Base-by-base conservation (phyloP, 2,113 vertebrate species). In the Semicossyphus pulcher region DNA sequence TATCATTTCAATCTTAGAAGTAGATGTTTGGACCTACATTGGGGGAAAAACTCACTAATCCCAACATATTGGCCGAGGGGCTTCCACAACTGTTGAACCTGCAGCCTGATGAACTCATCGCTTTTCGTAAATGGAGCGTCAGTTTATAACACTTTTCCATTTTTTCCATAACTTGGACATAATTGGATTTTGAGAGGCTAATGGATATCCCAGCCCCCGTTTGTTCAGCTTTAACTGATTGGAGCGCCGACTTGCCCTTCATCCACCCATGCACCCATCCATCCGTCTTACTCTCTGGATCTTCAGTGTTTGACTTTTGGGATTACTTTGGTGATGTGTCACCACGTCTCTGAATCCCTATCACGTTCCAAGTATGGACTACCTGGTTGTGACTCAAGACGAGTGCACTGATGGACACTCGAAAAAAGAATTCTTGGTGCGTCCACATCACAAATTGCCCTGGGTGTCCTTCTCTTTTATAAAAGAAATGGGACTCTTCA, bases 151-250 rank as follows among this genome's bases (percentile, higher is more conserved):
- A 57, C 39, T 62, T 87, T 76, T 74, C 65, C 21, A 54, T 60
- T 66, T 86, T 88, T 89, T 86, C 88, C 88, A 87, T 67, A 84
- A 89, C 75, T 86, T 73, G 56, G 62, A 78, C 61, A 71, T 91
- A 88, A 91, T 87, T 89, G 86, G 81, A 88, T 84, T 85, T 72
- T 65, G 62, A 81, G 48, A 51, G 70, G 65, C 29, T 91, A 84
- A 92, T 92, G 60, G 67, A 84, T 88, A 90, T 91, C 66, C 83
- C 92, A 92, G 89, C 59, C 37, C 45, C 28, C 28, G 25, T 54
- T 64, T 8, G 25, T 83, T 83, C 64, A 80, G 39, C 52, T 78
- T 65, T 63, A 54, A 76, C 73, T 31, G 59, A 76, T 69, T 76
- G 32, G 65, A 75, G 41, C 16, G 69, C 56, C 31, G 42, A 68